Percentiles rank a stretch among this genome's conserved stretches.
Evolutionary conservation across 1,140 invertebrate species (phyloP).

Genomic region (Contarinia nasturtii): DNA sequence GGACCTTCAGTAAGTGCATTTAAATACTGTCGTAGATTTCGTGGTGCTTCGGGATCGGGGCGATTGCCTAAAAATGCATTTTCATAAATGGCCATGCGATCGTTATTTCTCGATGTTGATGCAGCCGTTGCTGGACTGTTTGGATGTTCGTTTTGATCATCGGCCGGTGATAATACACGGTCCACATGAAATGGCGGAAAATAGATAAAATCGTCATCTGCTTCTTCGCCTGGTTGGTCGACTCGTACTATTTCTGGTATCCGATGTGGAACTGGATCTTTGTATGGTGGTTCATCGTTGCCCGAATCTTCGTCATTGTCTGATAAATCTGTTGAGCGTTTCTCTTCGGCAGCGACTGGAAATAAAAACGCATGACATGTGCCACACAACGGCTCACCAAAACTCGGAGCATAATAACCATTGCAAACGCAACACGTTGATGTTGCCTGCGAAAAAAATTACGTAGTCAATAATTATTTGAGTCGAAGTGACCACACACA

Average conservation of each 20-base stretch:
- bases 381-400: constrained; percentile 76
- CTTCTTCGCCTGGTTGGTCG: too few species aligned
- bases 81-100: too few species aligned
- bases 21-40: constrained; percentile 15
- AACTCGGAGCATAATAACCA: constrained; percentile 82
- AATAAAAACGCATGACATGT: constrained; percentile 86
- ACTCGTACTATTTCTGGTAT: too few species aligned
- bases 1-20: constrained; percentile 10
- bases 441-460: constrained; percentile 10
- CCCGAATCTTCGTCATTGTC: constrained; percentile 76
- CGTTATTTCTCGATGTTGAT: too few species aligned
- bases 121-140: too few species aligned
- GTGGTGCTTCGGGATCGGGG: constrained; percentile 13
- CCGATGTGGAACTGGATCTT: too few species aligned
- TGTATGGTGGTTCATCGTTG: constrained; percentile 70
- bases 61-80: constrained; percentile 9
- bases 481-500: not conserved
- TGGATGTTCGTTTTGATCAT: too few species aligned
- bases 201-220: too few species aligned
- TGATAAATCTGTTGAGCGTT: constrained; percentile 41
- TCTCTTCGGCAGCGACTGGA: constrained; percentile 34
- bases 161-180: too few species aligned
- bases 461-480: not conserved
- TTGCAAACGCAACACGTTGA: constrained; percentile 59
- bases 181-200: too few species aligned